Evolutionary conservation across 2,888 invertebrate genomes (phyloP), one percentile per base, ranked within the genome.

Genomic region (Euphydryas editha): DNA sequence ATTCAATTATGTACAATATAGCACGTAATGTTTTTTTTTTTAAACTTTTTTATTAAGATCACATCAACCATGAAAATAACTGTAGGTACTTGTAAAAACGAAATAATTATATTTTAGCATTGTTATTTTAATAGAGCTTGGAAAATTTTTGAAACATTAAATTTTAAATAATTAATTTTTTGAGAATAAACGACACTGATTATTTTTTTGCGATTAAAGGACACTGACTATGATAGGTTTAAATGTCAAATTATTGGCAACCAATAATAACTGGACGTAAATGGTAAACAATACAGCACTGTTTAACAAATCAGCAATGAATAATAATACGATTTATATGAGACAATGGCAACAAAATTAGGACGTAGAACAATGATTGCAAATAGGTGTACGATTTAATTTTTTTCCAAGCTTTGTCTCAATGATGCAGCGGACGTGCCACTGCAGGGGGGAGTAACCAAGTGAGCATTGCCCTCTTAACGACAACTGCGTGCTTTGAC

Each of bases 401-500:
- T 60, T 68, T 44, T 54, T 59, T 66, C 51, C 56, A 56, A 59
- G 47, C 69, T 69, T 67, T 66, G 72, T 63, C 68, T 69, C 59
- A 59, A 60, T 73, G 81, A 78, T 87, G 88, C 86, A 86, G 77
- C 82, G 84, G 80, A 77, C 84, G 80, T 75, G 78, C 79, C 78
- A 80, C 82, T 47, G 65, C 60, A 57, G 83, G 81, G 84, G 83
- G 86, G 87, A 86, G 86, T 81, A 80, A 80, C 81, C 80, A 82
- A 85, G 85, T 90, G 92, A 90, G 88, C 92, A 92, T 85, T 90
- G 92, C 88, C 92, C 92, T 91, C 90, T 89, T 90, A 84, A 91
- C 90, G 90, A 89, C 86, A 84, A 86, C 85, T 86, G 85, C 87
- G 83, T 84, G 82, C 83, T 85, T 72, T 82, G 90, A 92, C 83